Evolutionary conservation across 2,113 vertebrate species (phyloP), one percentile per base, ranked within the genome.

Genomic region (Chlamydotis undulata): DNA sequence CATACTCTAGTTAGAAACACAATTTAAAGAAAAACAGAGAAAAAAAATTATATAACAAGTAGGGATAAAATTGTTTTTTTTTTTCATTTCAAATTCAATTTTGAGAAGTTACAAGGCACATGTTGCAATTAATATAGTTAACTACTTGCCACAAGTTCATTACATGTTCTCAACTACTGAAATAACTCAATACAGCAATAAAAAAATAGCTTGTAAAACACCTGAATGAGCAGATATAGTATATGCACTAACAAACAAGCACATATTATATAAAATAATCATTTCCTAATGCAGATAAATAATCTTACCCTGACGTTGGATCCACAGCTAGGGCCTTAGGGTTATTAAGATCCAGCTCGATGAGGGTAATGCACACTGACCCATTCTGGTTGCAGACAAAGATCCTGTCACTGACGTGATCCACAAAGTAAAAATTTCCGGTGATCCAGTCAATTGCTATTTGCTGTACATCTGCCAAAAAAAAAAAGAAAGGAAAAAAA

Each of bases 381-480:
- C 99, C 99, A 0, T 97, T 97, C 26, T 83, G 98, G 97, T 98
- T 97, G 89, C 99, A 99, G 0, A 98, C 99, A 37, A 99, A 99
- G 98, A 99, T 99, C 90, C 98, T 98, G 97, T 98, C 98, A 24
- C 97, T 98, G 92, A 98, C 78, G 2, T 98, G 98, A 96, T 99
- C 99, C 95, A 99, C 98, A 87, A 99, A 99, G 96, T 99, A 99
- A 57, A 99, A 97, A 97, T 99, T 99, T 26, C 99, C 99, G 0
- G 99, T 99, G 47, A 99, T 97, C 99, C 99, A 99, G 96, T 99
- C 99, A 4, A 99, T 96, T 1, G 98, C 99, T 98, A 99, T 98
- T 91, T 99, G 98, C 53, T 99, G 99, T 22, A 99, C 98, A 97
- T 99, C 99, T 99, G 97, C 68, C 97, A 97, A 53, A 89, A 25